Percentiles rank a stretch among this genome's conserved stretches.
Conservation (phyloP, 2,113 vertebrate genomes). For the Sylvia atricapilla region DNA sequence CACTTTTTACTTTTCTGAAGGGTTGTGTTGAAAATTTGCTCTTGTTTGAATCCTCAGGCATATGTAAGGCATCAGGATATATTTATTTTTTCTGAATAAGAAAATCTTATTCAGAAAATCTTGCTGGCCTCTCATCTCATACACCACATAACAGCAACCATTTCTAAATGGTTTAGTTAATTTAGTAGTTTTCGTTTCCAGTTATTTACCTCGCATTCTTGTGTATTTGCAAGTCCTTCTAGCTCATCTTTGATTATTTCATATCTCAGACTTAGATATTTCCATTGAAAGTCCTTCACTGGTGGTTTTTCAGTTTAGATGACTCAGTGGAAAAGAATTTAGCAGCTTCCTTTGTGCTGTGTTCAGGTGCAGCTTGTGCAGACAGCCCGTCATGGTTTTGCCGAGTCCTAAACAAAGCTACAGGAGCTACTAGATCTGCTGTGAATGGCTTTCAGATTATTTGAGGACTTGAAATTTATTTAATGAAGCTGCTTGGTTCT, state of each 20-base stretch:
- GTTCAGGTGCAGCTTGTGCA: background rate
- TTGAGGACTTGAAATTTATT: background rate
- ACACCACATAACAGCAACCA: background rate
- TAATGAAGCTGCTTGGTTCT: background rate
- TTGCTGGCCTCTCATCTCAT: background rate
- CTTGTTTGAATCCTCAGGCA: background rate
- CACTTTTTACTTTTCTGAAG: background rate
- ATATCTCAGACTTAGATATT: background rate
- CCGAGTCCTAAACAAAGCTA: background rate
- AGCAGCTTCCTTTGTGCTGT: accelerated
- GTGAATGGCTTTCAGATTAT: background rate
- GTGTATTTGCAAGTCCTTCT: background rate
- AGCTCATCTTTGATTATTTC: background rate
- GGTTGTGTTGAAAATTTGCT: background rate
- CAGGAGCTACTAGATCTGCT: background rate
- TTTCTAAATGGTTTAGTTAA: background rate
- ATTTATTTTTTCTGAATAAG: background rate
- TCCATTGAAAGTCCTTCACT: background rate
- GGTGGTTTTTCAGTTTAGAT: background rate
- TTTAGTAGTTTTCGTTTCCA: background rate
- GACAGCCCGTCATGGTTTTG: accelerated
- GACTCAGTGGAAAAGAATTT: background rate
- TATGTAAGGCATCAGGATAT: background rate
- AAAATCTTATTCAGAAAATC: background rate
- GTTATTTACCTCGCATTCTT: background rate